Evolutionary conservation across 2,797 vertebrate genomes (phyloP), one percentile per base, ranked within the genome.

Genomic region (Pygocentrus nattereri): DNA sequence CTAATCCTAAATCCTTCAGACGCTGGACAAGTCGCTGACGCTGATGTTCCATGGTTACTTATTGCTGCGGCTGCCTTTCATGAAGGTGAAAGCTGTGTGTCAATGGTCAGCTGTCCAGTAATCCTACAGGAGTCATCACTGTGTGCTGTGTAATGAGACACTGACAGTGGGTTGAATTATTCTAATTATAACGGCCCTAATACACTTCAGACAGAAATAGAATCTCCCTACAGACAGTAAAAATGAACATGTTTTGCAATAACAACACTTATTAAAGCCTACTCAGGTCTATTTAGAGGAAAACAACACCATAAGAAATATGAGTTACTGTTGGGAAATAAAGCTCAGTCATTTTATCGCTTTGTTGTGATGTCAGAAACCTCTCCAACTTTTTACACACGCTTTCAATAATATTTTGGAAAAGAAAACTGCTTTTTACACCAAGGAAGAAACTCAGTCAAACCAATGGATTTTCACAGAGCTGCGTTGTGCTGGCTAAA

Each of bases 61-160:
- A 78, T 62, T 50, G 23, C 62, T 70, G 73, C 50, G 21, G 72
- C 49, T 34, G 68, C 23, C 61, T 73, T 85, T 83, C 31, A 34
- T 71, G 58, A 86, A 88, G 85, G 81, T 86, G 87, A 86, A 79
- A 74, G 59, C 27, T 49, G 34, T 64, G 38, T 61, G 41, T 81
- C 58, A 79, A 67, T 68, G 27, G 41, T 67, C 49, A 73, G 76
- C 59, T 73, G 74, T 31, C 18, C 65, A 41, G 59, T 84, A 84
- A 88, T 83, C 82, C 76, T 78, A 27, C 31, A 21, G 10, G 15
- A 49, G 11, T 52, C 16, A 19, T 72, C 65, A 58, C 31, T 47
- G 19, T 50, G 11, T 70, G n/a, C 16, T 73, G 34, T 21, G 54
- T 6, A 19, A 13, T 5, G 5, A 5, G 1, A 54, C 3, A 0